A percentile compares a stretch with the other conserved stretches of the same genome.
Conservation (phyloP, 2,113 vertebrate species). For the Channa maculata region DNA sequence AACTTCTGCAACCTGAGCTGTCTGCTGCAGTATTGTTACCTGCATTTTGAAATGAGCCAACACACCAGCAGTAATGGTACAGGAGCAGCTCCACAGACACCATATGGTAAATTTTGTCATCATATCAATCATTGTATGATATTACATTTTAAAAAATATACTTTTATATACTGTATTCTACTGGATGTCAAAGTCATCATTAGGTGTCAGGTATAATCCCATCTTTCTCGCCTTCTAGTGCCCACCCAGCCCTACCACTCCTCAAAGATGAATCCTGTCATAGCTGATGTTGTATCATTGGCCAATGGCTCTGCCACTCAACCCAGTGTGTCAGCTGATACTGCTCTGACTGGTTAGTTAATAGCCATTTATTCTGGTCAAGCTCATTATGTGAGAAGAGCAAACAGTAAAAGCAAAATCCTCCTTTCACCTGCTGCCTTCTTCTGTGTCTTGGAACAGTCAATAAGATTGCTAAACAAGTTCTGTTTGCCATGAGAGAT, state of each 20-base stretch:
- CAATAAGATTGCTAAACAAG: too few species aligned
- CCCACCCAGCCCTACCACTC: conserved; percentile 66
- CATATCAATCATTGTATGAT: background rate
- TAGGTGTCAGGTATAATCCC: background rate
- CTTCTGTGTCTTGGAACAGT: background rate
- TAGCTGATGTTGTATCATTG: conserved; percentile 94
- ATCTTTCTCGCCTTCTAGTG: conserved; percentile 44
- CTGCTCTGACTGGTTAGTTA: conserved; percentile 89
- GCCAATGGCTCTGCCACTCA: conserved; percentile 92
- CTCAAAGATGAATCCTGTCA: conserved; percentile 91
- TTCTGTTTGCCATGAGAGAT: background rate
- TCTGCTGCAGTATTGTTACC: conserved; percentile 90
- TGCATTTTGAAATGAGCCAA: conserved; percentile 77
- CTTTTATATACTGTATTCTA: background rate
- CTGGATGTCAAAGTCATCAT: background rate
- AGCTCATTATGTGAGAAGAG: too few species aligned
- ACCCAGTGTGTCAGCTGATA: conserved; percentile 89
- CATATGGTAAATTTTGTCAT: conserved; percentile 51
- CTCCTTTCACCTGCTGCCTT: too few species aligned
- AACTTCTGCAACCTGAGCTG: conserved; percentile 96
- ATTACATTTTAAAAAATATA: background rate
- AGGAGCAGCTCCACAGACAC: conserved; percentile 33
- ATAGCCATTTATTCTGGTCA: too few species aligned
- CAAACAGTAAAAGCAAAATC: too few species aligned
- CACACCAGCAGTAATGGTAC: conserved; percentile 77